Percentiles rank a stretch among this genome's conserved stretches.
These are phyloP conservation scores for Melanaphis sacchari DNA, from an alignment of 1,140 invertebrate species.

Conservation along the genomic window DNA sequence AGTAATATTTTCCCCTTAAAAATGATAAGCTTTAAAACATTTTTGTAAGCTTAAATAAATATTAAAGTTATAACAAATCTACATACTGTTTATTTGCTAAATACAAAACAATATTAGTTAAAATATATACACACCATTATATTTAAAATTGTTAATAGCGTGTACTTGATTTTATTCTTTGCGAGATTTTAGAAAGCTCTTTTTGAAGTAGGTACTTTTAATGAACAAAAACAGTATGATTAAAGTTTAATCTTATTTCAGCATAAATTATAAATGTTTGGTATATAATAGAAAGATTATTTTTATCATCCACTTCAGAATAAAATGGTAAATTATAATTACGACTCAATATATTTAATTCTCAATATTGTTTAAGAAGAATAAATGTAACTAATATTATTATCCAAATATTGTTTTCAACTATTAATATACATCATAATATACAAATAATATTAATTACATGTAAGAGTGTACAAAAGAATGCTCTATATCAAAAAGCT, in stretches of 20 bases:
- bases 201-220: background rate
- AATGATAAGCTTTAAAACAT: background rate
- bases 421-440: background rate
- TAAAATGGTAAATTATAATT: background rate
- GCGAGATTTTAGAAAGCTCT: background rate
- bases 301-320: background rate
- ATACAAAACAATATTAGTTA: background rate
- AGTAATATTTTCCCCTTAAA: background rate
- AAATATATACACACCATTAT: background rate
- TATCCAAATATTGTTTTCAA: background rate
- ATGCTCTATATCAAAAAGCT: fast-evolving
- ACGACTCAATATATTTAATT: background rate
- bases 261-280: background rate
- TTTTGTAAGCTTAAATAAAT: background rate
- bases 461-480: background rate
- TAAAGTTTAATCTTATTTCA: background rate
- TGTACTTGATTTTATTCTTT: background rate
- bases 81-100: background rate
- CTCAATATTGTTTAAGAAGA: background rate
- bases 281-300: background rate
- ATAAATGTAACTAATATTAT: background rate
- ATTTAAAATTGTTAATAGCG: background rate
- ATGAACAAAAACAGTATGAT: background rate
- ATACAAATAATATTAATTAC: background rate
- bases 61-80: background rate